Evolutionary conservation across 1,140 invertebrate genomes (phyloP).

Genomic region (Saccostrea cuccullata): DNA sequence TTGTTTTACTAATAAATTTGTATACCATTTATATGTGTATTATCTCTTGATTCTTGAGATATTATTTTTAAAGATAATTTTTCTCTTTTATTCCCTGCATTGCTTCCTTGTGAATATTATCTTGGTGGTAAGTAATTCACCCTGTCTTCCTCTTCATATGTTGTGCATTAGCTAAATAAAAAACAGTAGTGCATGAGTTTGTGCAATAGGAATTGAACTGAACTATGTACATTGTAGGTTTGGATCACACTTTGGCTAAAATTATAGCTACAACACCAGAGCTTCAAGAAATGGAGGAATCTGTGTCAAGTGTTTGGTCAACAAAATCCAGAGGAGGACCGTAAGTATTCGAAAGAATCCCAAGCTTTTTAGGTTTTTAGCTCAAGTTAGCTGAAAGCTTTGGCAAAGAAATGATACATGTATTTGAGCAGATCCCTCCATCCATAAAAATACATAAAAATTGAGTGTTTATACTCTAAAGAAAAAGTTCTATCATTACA

Average conservation of each 20-base stretch:
- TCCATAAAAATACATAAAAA: too few species aligned
- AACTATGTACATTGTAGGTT: slow-evolving; percentile 53
- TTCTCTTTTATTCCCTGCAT: neutral
- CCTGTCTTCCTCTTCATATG: neutral
- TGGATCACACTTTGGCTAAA: slow-evolving; percentile 69
- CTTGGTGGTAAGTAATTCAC: slow-evolving; percentile 4
- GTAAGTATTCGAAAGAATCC: too few species aligned
- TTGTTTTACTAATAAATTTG: too few species aligned
- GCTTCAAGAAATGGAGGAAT: slow-evolving; percentile 69
- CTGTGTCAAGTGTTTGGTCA: slow-evolving; percentile 55
- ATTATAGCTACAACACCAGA: slow-evolving; percentile 74
- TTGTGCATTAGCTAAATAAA: neutral
- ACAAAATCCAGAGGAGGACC: neutral
- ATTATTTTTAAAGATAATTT: neutral
- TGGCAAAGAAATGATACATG: too few species aligned
- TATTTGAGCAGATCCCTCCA: too few species aligned
- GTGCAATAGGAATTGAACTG: neutral
- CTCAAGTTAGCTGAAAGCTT: too few species aligned
- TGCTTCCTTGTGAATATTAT: slow-evolving; percentile 11
- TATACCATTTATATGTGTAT: neutral
- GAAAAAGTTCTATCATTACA: too few species aligned
- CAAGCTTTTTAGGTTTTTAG: too few species aligned
- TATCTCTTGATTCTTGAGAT: neutral
- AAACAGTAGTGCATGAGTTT: neutral
- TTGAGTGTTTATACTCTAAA: too few species aligned